Conservation (phyloP, 2,113 vertebrate species). For the Hippotragus niger region DNA sequence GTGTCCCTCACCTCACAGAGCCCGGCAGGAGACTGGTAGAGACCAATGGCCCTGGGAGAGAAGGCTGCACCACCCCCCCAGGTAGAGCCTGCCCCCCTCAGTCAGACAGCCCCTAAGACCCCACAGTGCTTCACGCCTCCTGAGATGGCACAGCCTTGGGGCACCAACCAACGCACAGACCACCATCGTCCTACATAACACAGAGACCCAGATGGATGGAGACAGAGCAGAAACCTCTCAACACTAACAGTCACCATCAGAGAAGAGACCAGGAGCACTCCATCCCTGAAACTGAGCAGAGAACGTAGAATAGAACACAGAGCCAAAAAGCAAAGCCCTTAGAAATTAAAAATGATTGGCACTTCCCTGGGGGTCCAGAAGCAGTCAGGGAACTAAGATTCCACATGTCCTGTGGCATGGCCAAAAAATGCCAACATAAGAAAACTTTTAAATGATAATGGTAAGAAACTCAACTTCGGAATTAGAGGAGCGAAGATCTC, state of each 20-base stretch:
- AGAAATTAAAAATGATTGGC: not conserved
- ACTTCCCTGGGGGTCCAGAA: too few species aligned
- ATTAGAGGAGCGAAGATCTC: not conserved
- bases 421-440: not conserved
- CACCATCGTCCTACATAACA: not conserved
- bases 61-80: too few species aligned
- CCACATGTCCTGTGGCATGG: not conserved
- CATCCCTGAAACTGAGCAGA: not conserved
- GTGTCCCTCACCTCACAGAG: not conserved
- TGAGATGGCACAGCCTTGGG: not conserved
- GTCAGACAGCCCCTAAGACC: not conserved
- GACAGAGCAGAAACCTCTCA: too few species aligned
- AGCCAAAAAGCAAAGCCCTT: not conserved
- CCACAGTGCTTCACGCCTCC: accelerated
- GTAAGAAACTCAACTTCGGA: not conserved
- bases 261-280: not conserved
- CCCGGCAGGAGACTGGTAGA: not conserved
- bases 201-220: not conserved
- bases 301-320: not conserved
- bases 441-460: not conserved
- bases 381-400: not conserved
- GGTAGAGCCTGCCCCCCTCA: not conserved
- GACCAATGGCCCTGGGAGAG: not conserved
- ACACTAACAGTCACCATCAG: not conserved
- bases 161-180: not conserved